These are phyloP conservation scores for Leucoraja ocellata DNA, from an alignment of 2,797 vertebrate genomes.

Conservation along the genomic window DNA sequence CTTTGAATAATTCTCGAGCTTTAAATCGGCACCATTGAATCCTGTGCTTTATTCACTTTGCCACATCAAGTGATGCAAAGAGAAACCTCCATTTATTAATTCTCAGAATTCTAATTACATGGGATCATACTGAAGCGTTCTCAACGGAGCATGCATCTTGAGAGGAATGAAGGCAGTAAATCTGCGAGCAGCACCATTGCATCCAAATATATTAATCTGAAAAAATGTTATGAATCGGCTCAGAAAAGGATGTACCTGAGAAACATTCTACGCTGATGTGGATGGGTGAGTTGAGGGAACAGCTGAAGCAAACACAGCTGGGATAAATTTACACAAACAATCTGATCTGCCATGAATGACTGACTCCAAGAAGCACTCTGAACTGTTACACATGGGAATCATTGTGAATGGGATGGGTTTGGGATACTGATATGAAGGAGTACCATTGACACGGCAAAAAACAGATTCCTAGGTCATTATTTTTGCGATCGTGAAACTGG, in stretches of 20 bases:
- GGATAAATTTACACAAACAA: neutral
- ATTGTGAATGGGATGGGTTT: constrained; percentile 12
- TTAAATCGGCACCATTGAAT: neutral
- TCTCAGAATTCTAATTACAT: neutral
- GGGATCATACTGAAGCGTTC: neutral
- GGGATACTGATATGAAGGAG: neutral
- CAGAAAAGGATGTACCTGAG: neutral
- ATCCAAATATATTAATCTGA: neutral
- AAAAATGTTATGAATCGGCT: neutral
- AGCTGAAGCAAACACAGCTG: neutral
- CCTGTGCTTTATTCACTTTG: neutral
- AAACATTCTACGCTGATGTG: neutral
- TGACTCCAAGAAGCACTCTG: neutral
- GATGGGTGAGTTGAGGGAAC: neutral
- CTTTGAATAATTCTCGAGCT: neutral
- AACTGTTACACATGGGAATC: neutral
- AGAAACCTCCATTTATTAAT: neutral
- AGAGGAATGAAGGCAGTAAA: neutral
- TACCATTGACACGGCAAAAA: neutral
- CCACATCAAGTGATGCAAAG: neutral
- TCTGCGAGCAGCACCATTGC: neutral
- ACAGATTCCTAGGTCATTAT: neutral
- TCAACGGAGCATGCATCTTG: neutral
- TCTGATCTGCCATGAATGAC: neutral
- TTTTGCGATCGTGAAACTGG: neutral